phyloP scores from a whole-genome alignment of 2,888 invertebrate species.

The Drosophila kokeensis region DNA sequence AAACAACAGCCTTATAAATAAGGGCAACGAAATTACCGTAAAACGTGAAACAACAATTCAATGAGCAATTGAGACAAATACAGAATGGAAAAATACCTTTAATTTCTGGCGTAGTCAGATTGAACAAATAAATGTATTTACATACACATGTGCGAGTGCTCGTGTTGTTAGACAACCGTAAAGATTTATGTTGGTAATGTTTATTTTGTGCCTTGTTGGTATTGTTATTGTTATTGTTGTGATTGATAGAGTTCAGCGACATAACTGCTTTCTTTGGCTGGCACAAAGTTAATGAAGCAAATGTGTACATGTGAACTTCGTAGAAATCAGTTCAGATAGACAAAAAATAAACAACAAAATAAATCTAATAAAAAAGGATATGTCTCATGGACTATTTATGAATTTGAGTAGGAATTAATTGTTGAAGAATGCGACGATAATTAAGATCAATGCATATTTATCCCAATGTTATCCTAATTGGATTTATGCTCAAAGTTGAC shows the following conservation, averaged over 20 bases:
- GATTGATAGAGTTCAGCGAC: conserved; percentile 76
- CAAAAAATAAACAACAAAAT: background rate
- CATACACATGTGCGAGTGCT: background rate
- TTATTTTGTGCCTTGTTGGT: conserved; percentile 40
- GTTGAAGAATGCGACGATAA: conserved; percentile 7
- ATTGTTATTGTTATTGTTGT: conserved; percentile 48
- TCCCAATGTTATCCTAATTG: background rate
- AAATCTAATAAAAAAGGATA: background rate
- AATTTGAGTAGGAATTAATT: background rate
- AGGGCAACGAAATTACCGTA: background rate
- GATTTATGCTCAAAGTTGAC: background rate
- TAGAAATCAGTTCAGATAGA: background rate
- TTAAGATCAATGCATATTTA: conserved; percentile 40
- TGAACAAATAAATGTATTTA: background rate
- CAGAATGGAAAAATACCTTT: conserved; percentile 33
- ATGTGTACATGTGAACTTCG: conserved; percentile 34
- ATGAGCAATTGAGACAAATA: conserved; percentile 23
- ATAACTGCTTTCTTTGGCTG: conserved; percentile 38
- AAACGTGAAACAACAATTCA: conserved; percentile 48
- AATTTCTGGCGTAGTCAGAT: conserved; percentile 11
- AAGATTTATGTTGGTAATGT: conserved; percentile 44
- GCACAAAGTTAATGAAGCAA: conserved; percentile 19
- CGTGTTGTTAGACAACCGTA: conserved; percentile 38
- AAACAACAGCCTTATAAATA: conserved; percentile 14
- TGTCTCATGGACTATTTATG: background rate